Conservation (phyloP, 2,888 invertebrate species). For the Microctonus hyperodae region DNA sequence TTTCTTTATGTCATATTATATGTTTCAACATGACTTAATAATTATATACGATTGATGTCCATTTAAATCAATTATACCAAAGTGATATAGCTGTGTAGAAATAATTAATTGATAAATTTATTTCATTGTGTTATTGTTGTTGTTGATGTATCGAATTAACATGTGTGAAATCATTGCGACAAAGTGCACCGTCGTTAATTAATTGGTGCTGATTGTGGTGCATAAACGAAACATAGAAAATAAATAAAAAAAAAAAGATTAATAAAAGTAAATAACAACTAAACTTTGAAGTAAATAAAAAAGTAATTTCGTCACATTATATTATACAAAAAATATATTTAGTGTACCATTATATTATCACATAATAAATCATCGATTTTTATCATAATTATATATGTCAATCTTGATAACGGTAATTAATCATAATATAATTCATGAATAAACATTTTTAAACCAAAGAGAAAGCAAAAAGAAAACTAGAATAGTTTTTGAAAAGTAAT, state of each 20-base stretch:
- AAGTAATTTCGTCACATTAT: neutral
- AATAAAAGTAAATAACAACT: neutral
- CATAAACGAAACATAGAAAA: conserved; percentile 31
- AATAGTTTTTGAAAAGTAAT: no score
- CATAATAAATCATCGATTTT: neutral
- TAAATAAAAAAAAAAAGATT: conserved; percentile 3
- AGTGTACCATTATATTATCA: neutral
- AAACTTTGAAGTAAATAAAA: neutral
- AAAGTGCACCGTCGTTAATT: conserved; percentile 21
- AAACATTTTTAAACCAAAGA: neutral
- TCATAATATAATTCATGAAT: neutral
- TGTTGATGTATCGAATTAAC: neutral
- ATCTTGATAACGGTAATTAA: neutral
- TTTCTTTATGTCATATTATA: no score
- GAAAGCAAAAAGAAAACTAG: neutral
- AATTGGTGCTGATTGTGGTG: conserved; percentile 41
- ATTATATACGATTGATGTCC: no score
- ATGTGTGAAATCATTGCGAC: neutral
- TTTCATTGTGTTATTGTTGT: neutral
- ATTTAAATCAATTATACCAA: neutral
- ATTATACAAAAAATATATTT: neutral
- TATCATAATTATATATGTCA: neutral
- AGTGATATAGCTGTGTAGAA: conserved; percentile 6
- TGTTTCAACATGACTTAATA: no score
- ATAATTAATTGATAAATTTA: neutral